Evolutionary conservation across 2,888 invertebrate species (phyloP), one percentile per base, ranked within the genome.

Genomic region (Brachyptera putata): DNA sequence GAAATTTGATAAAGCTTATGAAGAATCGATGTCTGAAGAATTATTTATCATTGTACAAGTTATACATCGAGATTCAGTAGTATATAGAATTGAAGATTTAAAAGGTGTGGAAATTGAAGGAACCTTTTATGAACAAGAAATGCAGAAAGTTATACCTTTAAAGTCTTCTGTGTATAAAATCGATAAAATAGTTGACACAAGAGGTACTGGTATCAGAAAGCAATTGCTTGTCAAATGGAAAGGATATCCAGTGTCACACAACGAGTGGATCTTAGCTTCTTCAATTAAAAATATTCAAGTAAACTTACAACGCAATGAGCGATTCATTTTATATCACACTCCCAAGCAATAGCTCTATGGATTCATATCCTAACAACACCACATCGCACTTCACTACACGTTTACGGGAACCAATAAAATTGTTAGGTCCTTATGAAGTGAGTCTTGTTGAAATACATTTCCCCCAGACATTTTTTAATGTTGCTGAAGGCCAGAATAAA

Each of bases 321-420:
- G 39, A 61, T 16, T 62, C 66, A 9, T 68, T 69, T 64, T 68
- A 65, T 58, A 13, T 68, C 1, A 68, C 66, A 4, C 46, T 69
- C 1, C 57, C 66, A 14, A 65, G 65, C 26, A 67, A 69, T 58
- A 68, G 66, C 39, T 67, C 67, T 13, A 64, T 66, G 62, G 1
- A 56, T 1, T 67, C 66, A 56, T 69, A 66, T 63, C 66, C 67
- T 0, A 57, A 66, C 24, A 70, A 70, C 58, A 69, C 63, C 22
- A 63, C 69, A 2, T 61, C 68, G 4, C 56, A 62, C 34, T 71
- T 66, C 57, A 61, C 16, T 30, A 70, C 68, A 4, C 65, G 67
- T 16, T 43, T 70, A 50, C 66, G 65, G 7, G 53, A 60, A 22
- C 56, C 58, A 11, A 60, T 68, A 14, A 30, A 48, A 25, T 61